Conservation (phyloP, 1,140 invertebrate species). For the Trichoplusia ni region DNA sequence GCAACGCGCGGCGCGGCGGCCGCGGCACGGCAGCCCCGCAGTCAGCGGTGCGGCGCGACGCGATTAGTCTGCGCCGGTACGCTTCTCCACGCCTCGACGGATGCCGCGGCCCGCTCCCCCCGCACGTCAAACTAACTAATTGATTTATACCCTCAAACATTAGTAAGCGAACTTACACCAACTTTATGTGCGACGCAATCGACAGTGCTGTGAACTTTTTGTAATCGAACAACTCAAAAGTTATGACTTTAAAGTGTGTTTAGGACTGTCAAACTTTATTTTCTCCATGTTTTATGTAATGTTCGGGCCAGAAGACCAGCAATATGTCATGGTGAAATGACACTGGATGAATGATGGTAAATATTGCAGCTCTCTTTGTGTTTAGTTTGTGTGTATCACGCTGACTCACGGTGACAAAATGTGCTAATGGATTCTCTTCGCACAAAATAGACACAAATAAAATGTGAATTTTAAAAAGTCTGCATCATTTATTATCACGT, state of each 20-base stretch:
- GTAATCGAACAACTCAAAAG: background rate
- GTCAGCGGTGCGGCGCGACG: constrained; percentile 45
- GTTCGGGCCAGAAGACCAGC: constrained; percentile 20
- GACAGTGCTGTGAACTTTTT: constrained; percentile 32
- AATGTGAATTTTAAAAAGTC: constrained; percentile 45
- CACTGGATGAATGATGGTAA: constrained; percentile 65
- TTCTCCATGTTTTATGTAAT: constrained; percentile 43
- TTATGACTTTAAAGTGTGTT: constrained; percentile 43
- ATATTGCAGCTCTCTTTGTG: constrained; percentile 56
- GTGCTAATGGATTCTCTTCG: constrained; percentile 58
- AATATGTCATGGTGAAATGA: constrained; percentile 63
- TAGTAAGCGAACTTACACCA: constrained; percentile 45
- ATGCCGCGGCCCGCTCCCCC: constrained; percentile 37
- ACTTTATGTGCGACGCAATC: constrained; percentile 32
- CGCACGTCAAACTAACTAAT: constrained; percentile 69
- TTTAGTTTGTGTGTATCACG: constrained; percentile 22
- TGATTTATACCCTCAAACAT: constrained; percentile 53
- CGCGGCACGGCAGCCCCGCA: constrained; percentile 48
- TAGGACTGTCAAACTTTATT: constrained; percentile 46
- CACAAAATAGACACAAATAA: constrained; percentile 50
- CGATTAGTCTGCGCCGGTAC: constrained; percentile 23
- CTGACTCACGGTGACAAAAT: constrained; percentile 56
- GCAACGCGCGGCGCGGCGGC: constrained; percentile 13
- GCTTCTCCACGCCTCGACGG: constrained; percentile 35
- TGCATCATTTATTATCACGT: constrained; percentile 25